These are phyloP conservation scores for Heliconius hortense DNA, from an alignment of 2,888 invertebrate species.

Conservation along the genomic window DNA sequence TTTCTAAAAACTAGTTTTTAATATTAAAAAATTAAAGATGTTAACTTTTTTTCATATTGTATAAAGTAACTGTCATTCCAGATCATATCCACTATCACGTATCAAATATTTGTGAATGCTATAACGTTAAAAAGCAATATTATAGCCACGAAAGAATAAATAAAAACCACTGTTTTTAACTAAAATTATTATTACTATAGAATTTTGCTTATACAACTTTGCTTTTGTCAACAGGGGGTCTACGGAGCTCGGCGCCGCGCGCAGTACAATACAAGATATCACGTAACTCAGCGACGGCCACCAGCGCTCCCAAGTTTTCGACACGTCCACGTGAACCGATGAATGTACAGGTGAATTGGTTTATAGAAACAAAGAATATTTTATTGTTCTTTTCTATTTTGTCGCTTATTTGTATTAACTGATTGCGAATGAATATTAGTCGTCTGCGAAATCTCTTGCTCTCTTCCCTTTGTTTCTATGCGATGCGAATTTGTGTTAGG, in stretches of 20 bases:
- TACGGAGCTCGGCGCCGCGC: background rate
- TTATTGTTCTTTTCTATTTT: background rate
- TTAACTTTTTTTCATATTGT: background rate
- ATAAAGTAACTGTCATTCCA: background rate
- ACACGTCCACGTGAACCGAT: slow-evolving; percentile 39
- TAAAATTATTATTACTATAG: background rate
- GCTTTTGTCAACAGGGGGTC: background rate
- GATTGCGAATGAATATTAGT: slow-evolving; percentile 3
- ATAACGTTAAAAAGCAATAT: background rate
- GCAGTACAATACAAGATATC: slow-evolving; percentile 14
- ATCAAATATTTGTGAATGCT: background rate
- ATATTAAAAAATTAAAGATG: background rate
- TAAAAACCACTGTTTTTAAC: background rate
- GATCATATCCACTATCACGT: background rate
- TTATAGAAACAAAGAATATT: background rate
- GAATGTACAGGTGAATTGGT: slow-evolving; percentile 35
- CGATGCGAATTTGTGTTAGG: background rate
- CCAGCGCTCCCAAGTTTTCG: slow-evolving; percentile 12
- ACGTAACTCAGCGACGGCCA: slow-evolving; percentile 26
- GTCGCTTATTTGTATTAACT: background rate
- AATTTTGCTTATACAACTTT: background rate
- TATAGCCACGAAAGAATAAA: background rate
- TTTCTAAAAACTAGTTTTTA: no score
- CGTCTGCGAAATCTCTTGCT: background rate
- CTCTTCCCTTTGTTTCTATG: background rate